Percentiles rank a stretch among this genome's conserved stretches.
These are phyloP conservation scores for Peribatodes rhomboidaria DNA, from an alignment of 2,888 invertebrate species.

Conservation along the genomic window DNA sequence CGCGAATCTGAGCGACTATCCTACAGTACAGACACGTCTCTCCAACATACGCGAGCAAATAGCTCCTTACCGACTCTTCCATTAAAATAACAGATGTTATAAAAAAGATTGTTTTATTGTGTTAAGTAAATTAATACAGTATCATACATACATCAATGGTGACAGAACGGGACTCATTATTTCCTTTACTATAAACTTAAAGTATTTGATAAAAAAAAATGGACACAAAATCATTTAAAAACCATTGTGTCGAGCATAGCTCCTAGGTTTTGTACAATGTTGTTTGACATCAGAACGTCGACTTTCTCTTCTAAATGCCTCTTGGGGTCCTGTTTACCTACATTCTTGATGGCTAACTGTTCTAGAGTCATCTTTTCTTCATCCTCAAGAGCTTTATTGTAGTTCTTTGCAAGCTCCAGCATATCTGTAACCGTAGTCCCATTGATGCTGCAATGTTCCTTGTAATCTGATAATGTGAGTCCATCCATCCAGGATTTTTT, in stretches of 20 bases:
- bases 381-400: constrained; percentile 99
- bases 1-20: constrained; percentile 59
- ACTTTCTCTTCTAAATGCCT: constrained; percentile 99
- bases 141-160: constrained; percentile 68
- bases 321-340: constrained; percentile 99
- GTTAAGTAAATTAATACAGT: constrained; percentile 72
- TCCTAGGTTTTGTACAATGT: constrained; percentile 98
- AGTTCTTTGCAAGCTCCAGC: constrained; percentile 98
- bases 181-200: constrained; percentile 71
- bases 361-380: constrained; percentile 99
- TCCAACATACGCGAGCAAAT: constrained; percentile 67
- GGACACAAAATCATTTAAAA: constrained; percentile 76
- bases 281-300: constrained; percentile 97
- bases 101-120: constrained; percentile 74
- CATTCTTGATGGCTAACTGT: constrained; percentile 99
- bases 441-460: constrained; percentile 97
- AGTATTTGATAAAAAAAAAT: constrained; percentile 58
- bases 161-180: constrained; percentile 66
- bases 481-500: constrained; percentile 99
- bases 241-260: constrained; percentile 95
- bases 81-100: constrained; percentile 55
- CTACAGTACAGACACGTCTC: constrained; percentile 63
- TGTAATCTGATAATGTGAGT: constrained; percentile 95
- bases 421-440: constrained; percentile 98
- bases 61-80: constrained; percentile 70